phyloP scores from a whole-genome alignment of 2,888 invertebrate genomes.

The Zygogramma bicolorata region DNA sequence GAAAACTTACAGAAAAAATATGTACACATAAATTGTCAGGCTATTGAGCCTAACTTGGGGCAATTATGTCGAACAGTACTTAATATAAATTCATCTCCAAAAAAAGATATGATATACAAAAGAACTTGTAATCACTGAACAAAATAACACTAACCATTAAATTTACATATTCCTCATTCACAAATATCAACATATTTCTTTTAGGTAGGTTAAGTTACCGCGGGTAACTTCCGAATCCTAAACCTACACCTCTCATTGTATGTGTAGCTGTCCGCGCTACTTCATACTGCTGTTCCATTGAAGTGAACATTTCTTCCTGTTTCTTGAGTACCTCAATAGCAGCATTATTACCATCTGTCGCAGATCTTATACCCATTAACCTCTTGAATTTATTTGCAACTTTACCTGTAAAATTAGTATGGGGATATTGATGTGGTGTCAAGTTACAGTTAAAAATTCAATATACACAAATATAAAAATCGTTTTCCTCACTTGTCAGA shows the following conservation, averaged over 20 bases:
- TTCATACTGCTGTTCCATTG: constrained; percentile 97
- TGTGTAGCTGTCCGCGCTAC: constrained; percentile 95
- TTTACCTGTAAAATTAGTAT: constrained; percentile 66
- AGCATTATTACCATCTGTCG: constrained; percentile 64
- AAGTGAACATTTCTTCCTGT: constrained; percentile 89
- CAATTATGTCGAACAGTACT: no score
- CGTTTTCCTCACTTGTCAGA: no score
- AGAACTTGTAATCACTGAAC: not conserved
- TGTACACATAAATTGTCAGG: not conserved
- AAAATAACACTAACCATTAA: not conserved
- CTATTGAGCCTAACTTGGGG: no score
- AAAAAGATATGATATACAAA: not conserved
- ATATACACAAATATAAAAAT: no score
- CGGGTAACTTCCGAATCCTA: constrained; percentile 77
- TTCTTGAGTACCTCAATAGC: constrained; percentile 74
- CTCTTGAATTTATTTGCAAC: constrained; percentile 95
- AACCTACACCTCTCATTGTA: constrained; percentile 90
- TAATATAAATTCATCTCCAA: not conserved
- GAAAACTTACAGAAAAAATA: no score
- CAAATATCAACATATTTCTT: constrained; percentile 1
- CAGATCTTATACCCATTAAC: constrained; percentile 92
- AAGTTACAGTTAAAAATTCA: no score
- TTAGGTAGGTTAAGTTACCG: constrained; percentile 61
- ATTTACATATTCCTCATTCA: constrained; percentile 14
- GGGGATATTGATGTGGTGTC: no score